Evolutionary conservation across 2,113 vertebrate genomes (phyloP).

Genomic region (Gallinago paraguaiae): DNA sequence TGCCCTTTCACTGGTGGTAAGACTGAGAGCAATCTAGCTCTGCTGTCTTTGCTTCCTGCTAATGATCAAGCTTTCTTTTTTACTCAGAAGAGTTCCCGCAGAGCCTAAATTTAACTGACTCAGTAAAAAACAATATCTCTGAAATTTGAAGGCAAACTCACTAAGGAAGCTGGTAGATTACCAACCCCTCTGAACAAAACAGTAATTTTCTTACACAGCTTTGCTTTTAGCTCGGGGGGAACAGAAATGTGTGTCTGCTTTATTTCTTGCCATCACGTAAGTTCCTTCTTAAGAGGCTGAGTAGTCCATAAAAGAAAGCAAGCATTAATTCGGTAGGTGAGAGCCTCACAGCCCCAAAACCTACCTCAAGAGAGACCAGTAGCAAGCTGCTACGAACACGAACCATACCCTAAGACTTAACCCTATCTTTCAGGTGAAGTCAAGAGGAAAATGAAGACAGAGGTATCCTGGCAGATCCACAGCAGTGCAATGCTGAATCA

Average conservation of each 20-base stretch:
- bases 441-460: not conserved
- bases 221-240: not conserved
- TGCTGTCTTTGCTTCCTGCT: not conserved
- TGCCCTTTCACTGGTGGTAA: not conserved
- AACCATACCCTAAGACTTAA: not conserved
- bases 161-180: not conserved
- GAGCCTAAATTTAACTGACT: not conserved
- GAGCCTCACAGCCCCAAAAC: not conserved
- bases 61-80: not conserved
- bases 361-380: not conserved
- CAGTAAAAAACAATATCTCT: not conserved
- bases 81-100: not conserved
- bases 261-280: not conserved
- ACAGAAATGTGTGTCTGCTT: not conserved
- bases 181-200: not conserved
- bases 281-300: not conserved
- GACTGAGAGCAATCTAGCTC: not conserved
- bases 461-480: not conserved
- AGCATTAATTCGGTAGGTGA: not conserved
- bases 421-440: not conserved
- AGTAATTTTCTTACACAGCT: not conserved
- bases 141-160: not conserved
- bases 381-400: not conserved
- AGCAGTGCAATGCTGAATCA: not conserved
- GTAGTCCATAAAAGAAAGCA: not conserved